phyloP scores from a whole-genome alignment of 2,888 invertebrate genomes.

The Nomada hirtipes region DNA sequence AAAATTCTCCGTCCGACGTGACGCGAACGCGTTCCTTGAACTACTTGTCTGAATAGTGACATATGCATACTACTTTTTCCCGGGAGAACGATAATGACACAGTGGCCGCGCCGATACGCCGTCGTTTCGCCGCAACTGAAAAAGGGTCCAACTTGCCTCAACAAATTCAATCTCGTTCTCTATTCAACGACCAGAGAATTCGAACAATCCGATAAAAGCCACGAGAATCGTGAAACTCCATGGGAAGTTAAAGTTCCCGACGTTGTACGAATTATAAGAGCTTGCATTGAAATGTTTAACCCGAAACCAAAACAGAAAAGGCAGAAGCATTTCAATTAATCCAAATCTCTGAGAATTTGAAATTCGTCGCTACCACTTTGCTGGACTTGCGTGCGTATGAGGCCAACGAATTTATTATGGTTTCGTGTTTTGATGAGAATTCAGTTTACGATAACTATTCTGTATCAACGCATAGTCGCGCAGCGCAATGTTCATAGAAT shows the following conservation, averaged over 20 bases:
- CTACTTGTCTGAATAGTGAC: constrained; percentile 69
- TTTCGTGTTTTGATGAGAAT: neutral
- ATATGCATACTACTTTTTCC: constrained; percentile 62
- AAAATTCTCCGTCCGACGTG: constrained; percentile 71
- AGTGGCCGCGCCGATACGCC: constrained; percentile 34
- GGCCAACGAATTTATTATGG: too few relatives aligned
- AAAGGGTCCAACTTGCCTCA: constrained; percentile 29
- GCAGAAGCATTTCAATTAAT: neutral
- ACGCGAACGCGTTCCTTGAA: constrained; percentile 62
- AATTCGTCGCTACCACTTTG: too few relatives aligned
- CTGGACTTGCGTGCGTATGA: too few relatives aligned
- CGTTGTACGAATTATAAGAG: neutral
- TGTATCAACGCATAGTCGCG: neutral
- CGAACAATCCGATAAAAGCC: constrained; percentile 9
- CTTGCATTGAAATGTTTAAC: neutral
- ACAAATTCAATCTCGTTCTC: constrained; percentile 42
- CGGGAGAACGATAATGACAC: constrained; percentile 57
- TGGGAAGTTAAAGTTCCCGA: constrained; percentile 17
- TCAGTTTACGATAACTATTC: neutral
- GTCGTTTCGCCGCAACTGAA: constrained; percentile 43
- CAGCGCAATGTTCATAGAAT: constrained; percentile 5
- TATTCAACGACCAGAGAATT: constrained; percentile 20
- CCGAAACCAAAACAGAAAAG: neutral
- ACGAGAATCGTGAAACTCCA: neutral
- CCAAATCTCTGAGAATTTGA: neutral